Evolutionary conservation across 2,113 vertebrate genomes (phyloP), one percentile per base, ranked within the genome.

Genomic region (Etia nguti): DNA sequence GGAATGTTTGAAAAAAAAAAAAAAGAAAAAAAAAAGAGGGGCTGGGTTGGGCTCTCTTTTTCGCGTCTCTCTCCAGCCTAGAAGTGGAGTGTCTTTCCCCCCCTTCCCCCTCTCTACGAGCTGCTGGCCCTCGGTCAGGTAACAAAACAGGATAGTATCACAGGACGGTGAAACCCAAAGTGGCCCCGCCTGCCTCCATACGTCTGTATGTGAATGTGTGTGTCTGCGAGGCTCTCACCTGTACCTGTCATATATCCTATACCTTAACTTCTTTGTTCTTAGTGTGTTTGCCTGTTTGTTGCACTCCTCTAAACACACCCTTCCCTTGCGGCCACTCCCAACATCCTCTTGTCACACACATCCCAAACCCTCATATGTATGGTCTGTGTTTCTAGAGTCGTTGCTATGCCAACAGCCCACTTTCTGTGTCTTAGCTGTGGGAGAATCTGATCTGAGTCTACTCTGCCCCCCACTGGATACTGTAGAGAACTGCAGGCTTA

Each of bases 201-300:
- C 96, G 94, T 95, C 75, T 90, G 94, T 94, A 91, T 90, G 92
- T 95, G 86, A 94, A 91, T 92, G 91, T 93, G 92, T 94, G 92
- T 92, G 89, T 94, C 93, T 92, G 90, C 90, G 95, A 96, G 96
- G 96, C 95, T 94, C 95, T 96, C 96, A 97, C 96, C 96, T 90
- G 96, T 96, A 96, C 96, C 96, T 97, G 96, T 97, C 96, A 97
- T 97, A 95, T 97, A 97, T 97, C 96, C 96, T 96, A 93, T n/a
- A 91, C 90, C 91, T 92, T 84, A 94, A 94, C 92, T 93, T 92
- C 90, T 93, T 24, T 95, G 94, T 95, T 93, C 90, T 95, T 92
- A 83, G 80, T 94, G 92, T 95, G 94, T 92, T 94, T 96, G 95
- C 95, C 92, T 95, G 96, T 96, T 94, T 96, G 94, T 94, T 95